Conservation (phyloP, 92 coral and sea anemone genomes). For the Siderastrea siderea region DNA sequence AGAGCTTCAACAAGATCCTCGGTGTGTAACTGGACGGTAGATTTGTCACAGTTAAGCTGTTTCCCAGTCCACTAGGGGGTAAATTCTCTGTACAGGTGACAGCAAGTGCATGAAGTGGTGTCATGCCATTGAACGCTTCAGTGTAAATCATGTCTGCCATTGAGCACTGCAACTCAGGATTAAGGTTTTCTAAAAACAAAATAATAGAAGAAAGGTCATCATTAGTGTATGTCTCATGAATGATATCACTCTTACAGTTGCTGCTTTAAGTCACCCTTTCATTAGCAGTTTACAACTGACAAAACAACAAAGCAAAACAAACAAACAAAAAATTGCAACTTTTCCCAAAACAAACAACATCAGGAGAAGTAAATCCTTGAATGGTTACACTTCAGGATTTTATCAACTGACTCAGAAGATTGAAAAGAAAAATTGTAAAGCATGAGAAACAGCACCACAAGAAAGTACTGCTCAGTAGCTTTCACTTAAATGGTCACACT, state of each 20-base stretch:
- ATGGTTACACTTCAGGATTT: too few relatives aligned
- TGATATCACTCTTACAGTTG: too few relatives aligned
- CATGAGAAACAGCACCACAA: too few relatives aligned
- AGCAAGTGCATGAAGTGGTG: constrained; percentile 91
- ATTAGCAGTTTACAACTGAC: too few relatives aligned
- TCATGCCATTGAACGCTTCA: constrained; percentile 71
- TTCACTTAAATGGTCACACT: too few relatives aligned
- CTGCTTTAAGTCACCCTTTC: too few relatives aligned
- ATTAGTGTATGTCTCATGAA: too few relatives aligned
- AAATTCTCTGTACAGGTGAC: constrained; percentile 84
- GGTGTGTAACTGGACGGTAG: constrained; percentile 94
- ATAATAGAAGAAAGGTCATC: not conserved
- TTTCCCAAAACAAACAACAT: not conserved
- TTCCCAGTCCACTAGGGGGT: constrained; percentile 89
- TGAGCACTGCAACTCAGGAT: constrained; percentile 60
- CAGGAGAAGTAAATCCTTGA: too few relatives aligned
- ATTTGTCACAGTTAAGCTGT: constrained; percentile 87
- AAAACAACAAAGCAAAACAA: too few relatives aligned
- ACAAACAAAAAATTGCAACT: not conserved
- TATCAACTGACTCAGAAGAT: too few relatives aligned
- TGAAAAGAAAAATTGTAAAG: too few relatives aligned
- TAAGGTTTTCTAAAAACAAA: constrained; percentile 5
- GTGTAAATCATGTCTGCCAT: constrained; percentile 77
- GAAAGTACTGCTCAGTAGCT: too few relatives aligned
- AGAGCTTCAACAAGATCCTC: constrained; percentile 85